Conservation (phyloP, 53 echinoderm and acorn worm genomes). For the Stichopus horrens region DNA sequence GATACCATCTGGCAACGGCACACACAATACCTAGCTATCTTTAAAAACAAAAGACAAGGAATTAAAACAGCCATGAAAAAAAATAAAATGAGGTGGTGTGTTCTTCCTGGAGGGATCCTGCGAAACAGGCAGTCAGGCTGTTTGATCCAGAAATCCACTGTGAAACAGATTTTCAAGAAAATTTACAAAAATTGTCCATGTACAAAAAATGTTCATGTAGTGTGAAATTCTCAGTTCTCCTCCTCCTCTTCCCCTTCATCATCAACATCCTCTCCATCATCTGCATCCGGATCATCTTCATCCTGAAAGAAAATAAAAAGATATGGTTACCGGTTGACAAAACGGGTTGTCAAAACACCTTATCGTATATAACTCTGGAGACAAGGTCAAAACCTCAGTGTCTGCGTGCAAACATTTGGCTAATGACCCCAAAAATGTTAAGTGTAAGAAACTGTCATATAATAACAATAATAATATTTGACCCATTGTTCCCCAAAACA, state of each 20-base stretch:
- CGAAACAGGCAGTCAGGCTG: conserved; percentile 21
- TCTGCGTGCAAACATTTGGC: too few relatives aligned
- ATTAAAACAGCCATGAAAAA: conserved; percentile 13
- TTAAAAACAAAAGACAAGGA: conserved; percentile 21
- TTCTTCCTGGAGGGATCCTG: conserved; percentile 21
- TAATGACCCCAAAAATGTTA: too few relatives aligned
- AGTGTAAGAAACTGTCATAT: too few relatives aligned
- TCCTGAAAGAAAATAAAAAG: background rate
- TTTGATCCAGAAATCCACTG: conserved; percentile 39
- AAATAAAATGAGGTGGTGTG: conserved; percentile 28
- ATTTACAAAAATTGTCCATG: conserved; percentile 48
- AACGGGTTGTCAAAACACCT: too few relatives aligned
- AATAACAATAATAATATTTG: too few relatives aligned
- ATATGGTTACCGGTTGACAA: too few relatives aligned
- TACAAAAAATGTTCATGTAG: conserved; percentile 40
- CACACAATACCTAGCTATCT: background rate
- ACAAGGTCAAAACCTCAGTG: too few relatives aligned
- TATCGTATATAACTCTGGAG: too few relatives aligned
- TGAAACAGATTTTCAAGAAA: conserved; percentile 45
- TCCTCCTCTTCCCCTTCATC: conserved; percentile 39
- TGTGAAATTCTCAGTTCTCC: conserved; percentile 30
- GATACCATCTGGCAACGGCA: background rate
- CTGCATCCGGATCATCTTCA: background rate
- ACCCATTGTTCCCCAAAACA: too few relatives aligned
- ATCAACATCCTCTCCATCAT: conserved; percentile 19